Base-by-base conservation (phyloP, 2,113 vertebrate species). In the Oryzias woworae region DNA sequence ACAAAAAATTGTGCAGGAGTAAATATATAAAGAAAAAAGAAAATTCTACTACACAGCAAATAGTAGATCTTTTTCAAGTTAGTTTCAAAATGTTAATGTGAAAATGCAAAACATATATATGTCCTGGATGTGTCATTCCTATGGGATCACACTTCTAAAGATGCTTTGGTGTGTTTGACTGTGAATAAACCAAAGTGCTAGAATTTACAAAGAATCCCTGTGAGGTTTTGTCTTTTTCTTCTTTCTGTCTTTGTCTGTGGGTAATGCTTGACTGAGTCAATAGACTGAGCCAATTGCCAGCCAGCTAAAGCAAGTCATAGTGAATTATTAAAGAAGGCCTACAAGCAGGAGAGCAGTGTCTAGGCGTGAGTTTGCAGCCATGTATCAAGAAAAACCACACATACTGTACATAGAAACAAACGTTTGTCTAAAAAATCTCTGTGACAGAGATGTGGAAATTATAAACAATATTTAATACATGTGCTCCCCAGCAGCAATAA, bases 311-410 rank as follows among this genome's bases (percentile, higher is more conserved):
- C 72, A 59, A 48, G 56, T 83, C 62, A 44, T 75, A 26, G 36
- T 89, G 66, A 83, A 83, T 87, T 77, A 86, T 86, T 89, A 59
- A 89, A 85, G 80, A 69, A 75, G 78, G 80, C 78, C 78, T 83
- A 80, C 76, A 70, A 81, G 62, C 72, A 80, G 66, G 44, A 69
- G 43, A 74, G 62, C 47, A 53, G 26, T 7, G 12, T 71, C 61
- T 58, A 8, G 45, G n/a, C 54, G 42, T 69, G 53, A 48, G 58
- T 66, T 53, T 57, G 58, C 23, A 20, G 14, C 24, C 49, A 53
- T 78, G 36, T 66, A 17, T 49, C 24, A 10, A 36, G 8, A 36
- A 12, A 36, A 36, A 36, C 10, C 2, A 8, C 10, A 36, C 10
- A 12, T 10, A 36, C 20, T 20, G 20, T 12, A 36, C 10, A 36